These are phyloP conservation scores for Nesospiza acunhae DNA, from an alignment of 2,113 vertebrate species.

Conservation along the genomic window DNA sequence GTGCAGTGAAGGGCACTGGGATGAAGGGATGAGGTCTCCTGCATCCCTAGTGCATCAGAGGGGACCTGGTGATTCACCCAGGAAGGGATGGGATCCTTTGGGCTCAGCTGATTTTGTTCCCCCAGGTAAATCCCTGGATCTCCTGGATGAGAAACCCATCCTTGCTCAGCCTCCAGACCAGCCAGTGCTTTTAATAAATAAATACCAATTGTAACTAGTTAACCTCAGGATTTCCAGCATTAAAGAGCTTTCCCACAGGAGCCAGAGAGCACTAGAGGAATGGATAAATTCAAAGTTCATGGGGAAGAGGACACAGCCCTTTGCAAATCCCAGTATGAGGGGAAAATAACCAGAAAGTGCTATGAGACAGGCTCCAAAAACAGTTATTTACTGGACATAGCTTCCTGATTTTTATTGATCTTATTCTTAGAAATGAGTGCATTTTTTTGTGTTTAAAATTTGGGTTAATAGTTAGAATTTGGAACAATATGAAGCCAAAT, in stretches of 20 bases:
- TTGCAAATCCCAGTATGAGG: not conserved
- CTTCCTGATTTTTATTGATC: not conserved
- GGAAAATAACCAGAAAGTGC: not conserved
- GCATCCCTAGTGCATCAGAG: not conserved
- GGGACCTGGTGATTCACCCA: not conserved
- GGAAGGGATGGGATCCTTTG: not conserved
- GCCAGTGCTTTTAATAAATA: not conserved
- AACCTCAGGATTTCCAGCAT: slow-evolving; percentile 27
- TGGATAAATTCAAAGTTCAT: not conserved
- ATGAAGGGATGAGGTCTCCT: not conserved
- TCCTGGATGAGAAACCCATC: not conserved
- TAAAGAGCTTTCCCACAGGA: slow-evolving; percentile 21
- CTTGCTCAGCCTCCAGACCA: not conserved
- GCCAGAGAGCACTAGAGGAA: not conserved
- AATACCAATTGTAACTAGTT: not conserved
- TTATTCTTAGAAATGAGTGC: not conserved
- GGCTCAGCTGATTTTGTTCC: not conserved
- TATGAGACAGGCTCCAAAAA: not conserved
- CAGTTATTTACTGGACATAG: not conserved
- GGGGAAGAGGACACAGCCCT: not conserved
- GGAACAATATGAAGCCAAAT: fast-evolving
- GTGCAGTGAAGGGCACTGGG: not conserved
- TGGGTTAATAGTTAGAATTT: not conserved
- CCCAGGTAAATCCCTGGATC: not conserved
- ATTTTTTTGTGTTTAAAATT: not conserved